Evolutionary conservation across 2,113 vertebrate genomes (phyloP).

Genomic region (Corythornis vintsioides): DNA sequence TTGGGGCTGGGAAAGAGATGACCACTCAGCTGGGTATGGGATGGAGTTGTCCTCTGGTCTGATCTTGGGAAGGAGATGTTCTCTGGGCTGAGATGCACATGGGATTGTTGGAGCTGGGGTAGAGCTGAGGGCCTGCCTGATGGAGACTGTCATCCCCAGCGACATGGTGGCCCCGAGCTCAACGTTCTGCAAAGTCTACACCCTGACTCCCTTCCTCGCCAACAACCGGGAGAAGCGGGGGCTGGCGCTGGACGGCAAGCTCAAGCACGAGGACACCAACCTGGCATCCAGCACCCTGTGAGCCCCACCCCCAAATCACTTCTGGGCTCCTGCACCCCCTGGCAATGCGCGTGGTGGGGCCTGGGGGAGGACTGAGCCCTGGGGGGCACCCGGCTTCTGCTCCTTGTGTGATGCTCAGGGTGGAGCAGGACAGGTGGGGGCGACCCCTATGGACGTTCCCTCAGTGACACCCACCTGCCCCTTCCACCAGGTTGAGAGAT

Average conservation of each 20-base stretch:
- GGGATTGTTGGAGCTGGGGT: neutral
- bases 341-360: fast-evolving
- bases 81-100: neutral
- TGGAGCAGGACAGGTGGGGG: neutral
- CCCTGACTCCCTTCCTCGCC: slow-evolving; percentile 91
- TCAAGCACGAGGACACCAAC: slow-evolving; percentile 97
- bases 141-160: slow-evolving; percentile 58
- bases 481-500: slow-evolving; percentile 82
- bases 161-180: slow-evolving; percentile 92
- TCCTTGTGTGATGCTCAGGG: neutral
- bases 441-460: fast-evolving
- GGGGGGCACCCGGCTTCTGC: neutral
- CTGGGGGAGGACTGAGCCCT: neutral
- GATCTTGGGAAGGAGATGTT: neutral
- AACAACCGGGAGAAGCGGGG: slow-evolving; percentile 96
- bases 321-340: neutral
- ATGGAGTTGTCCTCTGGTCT: neutral
- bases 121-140: neutral
- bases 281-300: slow-evolving; percentile 95
- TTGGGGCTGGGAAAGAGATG: neutral
- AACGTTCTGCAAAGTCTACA: slow-evolving; percentile 95
- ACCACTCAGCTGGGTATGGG: neutral
- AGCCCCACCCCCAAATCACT: slow-evolving; percentile 19
- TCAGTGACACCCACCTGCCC: neutral
- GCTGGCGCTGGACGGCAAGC: slow-evolving; percentile 91